Evolutionary conservation across 2,888 invertebrate species (phyloP), one percentile per base, ranked within the genome.

Genomic region (Serripes groenlandicus): DNA sequence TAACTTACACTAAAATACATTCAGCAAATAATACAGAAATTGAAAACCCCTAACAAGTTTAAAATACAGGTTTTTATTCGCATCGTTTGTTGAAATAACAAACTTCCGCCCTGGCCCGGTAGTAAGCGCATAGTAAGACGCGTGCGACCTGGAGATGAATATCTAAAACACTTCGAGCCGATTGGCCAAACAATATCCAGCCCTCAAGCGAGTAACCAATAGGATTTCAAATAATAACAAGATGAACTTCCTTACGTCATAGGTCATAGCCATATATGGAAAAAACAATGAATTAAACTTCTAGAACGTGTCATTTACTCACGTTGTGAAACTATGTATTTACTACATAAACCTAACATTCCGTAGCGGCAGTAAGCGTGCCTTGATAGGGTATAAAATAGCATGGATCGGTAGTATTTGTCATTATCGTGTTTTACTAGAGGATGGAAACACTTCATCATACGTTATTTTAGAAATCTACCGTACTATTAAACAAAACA

Each of bases 221-320:
- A 52, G 54, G 35, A 72, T 49, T n/a, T 1, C 30, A 35, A 37
- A 21, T 42, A 26, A 72, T 64, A 60, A 42, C 42, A 23, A 49
- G 26, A 37, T 80, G 75, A 80, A 71, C 78, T 66, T 30, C 30
- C 30, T 78, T 70, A 85, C 85, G 85, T 85, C 78, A 79, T 42
- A 71, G 68, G 70, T 85, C 70, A 73, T 35, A 49, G 58, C 85
- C 82, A 78, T 75, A 78, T 85, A 70, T 71, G 85, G 85, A 80
- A 85, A 66, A 85, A 85, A 85, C 79, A 60, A 80, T 85, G 85
- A 85, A 85, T 85, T 80, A 82, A 85, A 70, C 30, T 78, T 80
- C 68, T 69, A 66, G 74, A 71, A 71, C 54, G 80, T 82, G 75
- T 80, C 75, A 71, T 71, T 52, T 66, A 66, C 66, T 75, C 77